Evolutionary conservation across 2,888 invertebrate species (phyloP).

Genomic region (Standfussiana lucernea): DNA sequence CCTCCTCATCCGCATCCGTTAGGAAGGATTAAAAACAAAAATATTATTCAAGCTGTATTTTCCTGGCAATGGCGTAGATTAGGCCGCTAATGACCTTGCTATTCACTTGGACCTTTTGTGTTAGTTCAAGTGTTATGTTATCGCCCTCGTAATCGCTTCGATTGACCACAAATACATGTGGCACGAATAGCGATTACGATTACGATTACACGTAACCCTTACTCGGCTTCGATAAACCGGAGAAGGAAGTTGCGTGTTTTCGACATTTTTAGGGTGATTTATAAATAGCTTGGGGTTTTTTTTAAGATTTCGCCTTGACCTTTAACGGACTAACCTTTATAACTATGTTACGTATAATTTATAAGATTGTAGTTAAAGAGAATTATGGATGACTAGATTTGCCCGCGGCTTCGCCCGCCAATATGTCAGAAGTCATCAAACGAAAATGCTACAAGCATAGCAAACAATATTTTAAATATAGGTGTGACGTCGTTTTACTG

Average conservation of each 20-base stretch:
- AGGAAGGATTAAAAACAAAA: neutral
- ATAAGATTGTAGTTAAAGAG: neutral
- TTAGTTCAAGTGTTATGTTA: slow-evolving; percentile 37
- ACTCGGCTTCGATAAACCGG: slow-evolving; percentile 1
- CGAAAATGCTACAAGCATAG: neutral
- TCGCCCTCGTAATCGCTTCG: slow-evolving; percentile 28
- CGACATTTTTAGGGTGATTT: neutral
- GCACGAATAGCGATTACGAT: slow-evolving; percentile 14
- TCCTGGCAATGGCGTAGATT: neutral
- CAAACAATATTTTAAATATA: neutral
- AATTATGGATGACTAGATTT: neutral
- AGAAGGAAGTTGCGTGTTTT: slow-evolving; percentile 28
- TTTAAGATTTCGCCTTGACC: slow-evolving; percentile 27
- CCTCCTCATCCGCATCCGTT: too few relatives aligned
- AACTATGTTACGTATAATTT: neutral
- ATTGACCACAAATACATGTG: slow-evolving; percentile 17
- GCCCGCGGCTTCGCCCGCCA: neutral
- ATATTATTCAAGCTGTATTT: neutral
- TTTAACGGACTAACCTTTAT: neutral
- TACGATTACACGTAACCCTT: neutral
- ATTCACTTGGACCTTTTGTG: slow-evolving; percentile 22
- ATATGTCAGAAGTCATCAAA: neutral
- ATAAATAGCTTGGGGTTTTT: slow-evolving; percentile 9
- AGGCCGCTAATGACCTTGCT: slow-evolving; percentile 48
- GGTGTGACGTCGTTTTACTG: neutral